phyloP scores from a whole-genome alignment of 2,888 invertebrate genomes.

The Troides aeacus region DNA sequence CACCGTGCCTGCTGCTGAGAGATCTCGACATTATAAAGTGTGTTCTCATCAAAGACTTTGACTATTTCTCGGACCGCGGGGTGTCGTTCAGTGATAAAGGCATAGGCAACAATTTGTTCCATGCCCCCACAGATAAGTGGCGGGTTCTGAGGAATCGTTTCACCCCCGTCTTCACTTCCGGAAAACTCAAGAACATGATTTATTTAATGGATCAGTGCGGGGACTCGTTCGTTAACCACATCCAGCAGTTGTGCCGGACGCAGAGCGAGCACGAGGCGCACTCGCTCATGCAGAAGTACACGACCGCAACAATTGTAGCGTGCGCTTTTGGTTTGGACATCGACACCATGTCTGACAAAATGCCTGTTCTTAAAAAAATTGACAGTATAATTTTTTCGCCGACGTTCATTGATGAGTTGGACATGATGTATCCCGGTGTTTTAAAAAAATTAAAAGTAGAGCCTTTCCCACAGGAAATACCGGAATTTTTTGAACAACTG shows the following conservation, averaged over 20 bases:
- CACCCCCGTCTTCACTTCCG: slow-evolving; percentile 55
- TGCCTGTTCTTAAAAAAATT: slow-evolving; percentile 2
- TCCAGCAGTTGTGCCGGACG: slow-evolving; percentile 31
- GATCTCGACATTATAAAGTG: slow-evolving; percentile 56
- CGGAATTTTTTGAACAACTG: slow-evolving; percentile 44
- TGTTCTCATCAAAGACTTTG: slow-evolving; percentile 56
- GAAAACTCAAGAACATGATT: slow-evolving; percentile 58
- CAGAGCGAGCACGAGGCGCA: slow-evolving; percentile 41
- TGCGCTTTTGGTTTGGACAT: slow-evolving; percentile 46
- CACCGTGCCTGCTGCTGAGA: slow-evolving; percentile 47
- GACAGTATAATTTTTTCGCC: slow-evolving; percentile 13
- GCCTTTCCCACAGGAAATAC: slow-evolving; percentile 39
- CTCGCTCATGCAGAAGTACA: slow-evolving; percentile 43
- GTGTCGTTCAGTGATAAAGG: slow-evolving; percentile 48
- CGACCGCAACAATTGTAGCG: slow-evolving; percentile 45
- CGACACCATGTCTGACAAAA: slow-evolving; percentile 29
- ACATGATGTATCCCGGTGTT: slow-evolving; percentile 50
- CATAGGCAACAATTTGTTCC: slow-evolving; percentile 52
- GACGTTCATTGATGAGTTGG: slow-evolving; percentile 28
- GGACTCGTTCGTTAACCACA: slow-evolving; percentile 42
- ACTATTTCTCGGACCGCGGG: slow-evolving; percentile 50
- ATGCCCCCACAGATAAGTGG: slow-evolving; percentile 53
- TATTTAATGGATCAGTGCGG: slow-evolving; percentile 45
- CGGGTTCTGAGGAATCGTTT: slow-evolving; percentile 46
- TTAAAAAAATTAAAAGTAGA: slow-evolving; percentile 42